Conservation (phyloP, 2,113 vertebrate genomes). For the Lates calcarifer region DNA sequence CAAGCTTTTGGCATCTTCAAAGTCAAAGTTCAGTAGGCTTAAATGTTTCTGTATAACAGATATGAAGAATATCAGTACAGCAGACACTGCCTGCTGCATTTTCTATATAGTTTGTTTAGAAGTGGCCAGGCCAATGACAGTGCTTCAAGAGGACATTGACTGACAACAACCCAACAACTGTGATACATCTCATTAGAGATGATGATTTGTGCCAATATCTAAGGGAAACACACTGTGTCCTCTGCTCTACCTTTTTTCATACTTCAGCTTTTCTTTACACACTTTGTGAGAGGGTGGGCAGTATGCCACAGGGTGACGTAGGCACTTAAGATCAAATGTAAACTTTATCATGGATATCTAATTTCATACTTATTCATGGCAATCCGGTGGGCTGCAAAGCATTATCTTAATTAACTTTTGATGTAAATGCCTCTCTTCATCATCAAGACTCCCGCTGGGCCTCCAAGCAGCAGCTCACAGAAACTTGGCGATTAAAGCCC, state of each 20-base stretch:
- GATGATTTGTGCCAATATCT: background rate
- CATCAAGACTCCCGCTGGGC: conserved; percentile 32
- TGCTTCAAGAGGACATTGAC: background rate
- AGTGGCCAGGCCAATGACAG: background rate
- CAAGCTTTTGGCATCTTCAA: background rate
- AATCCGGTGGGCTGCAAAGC: conserved; percentile 22
- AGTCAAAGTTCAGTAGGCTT: background rate
- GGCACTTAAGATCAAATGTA: conserved; percentile 39
- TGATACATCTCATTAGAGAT: background rate
- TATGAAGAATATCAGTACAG: background rate
- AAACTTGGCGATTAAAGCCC: conserved; percentile 16
- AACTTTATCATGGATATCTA: conserved; percentile 51
- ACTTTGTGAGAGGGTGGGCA: background rate
- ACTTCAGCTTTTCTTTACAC: background rate
- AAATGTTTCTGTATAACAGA: background rate
- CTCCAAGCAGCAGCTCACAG: conserved; percentile 21
- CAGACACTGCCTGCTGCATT: background rate
- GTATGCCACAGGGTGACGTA: conserved; percentile 5
- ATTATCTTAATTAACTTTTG: conserved; percentile 67
- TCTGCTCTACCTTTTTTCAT: background rate
- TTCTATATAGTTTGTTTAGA: background rate
- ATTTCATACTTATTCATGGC: conserved; percentile 30
- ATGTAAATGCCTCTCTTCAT: conserved; percentile 50
- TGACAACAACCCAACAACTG: background rate
- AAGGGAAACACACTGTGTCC: background rate